Percentiles rank a stretch among this genome's conserved stretches.
phyloP scores from a whole-genome alignment of 2,113 vertebrate species.

The Tachycineta bicolor region DNA sequence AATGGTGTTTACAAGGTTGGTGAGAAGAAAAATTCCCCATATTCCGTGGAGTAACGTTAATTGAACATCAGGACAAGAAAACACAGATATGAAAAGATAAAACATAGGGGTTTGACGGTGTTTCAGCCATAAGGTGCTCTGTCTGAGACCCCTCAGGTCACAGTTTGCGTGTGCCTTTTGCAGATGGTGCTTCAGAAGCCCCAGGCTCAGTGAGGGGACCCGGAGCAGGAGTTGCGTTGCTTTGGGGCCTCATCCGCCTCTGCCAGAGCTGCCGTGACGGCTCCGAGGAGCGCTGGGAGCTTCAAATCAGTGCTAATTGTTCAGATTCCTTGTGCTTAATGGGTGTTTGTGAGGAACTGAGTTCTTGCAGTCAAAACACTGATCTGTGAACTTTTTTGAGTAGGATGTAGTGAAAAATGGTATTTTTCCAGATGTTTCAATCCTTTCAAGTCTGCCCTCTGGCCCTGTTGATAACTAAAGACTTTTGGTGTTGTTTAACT shows the following conservation, averaged over 20 bases:
- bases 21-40: not conserved
- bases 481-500: not conserved
- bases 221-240: accelerated
- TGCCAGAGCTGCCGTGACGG: accelerated
- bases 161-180: not conserved
- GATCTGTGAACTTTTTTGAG: not conserved
- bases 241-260: not conserved
- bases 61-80: not conserved
- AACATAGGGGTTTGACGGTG: accelerated
- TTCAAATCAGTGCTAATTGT: not conserved
- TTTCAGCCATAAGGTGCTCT: not conserved
- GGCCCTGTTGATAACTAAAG: not conserved
- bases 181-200: not conserved
- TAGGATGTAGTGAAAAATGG: not conserved
- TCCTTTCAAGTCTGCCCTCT: not conserved
- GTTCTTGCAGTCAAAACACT: not conserved
- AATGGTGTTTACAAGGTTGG: not conserved
- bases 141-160: not conserved
- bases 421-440: not conserved
- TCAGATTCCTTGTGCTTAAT: not conserved
- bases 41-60: not conserved
- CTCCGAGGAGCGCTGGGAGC: not conserved
- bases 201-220: not conserved
- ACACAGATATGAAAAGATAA: not conserved
- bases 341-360: not conserved